phyloP scores from a whole-genome alignment of 2,797 vertebrate species.

The Myripristis murdjan region DNA sequence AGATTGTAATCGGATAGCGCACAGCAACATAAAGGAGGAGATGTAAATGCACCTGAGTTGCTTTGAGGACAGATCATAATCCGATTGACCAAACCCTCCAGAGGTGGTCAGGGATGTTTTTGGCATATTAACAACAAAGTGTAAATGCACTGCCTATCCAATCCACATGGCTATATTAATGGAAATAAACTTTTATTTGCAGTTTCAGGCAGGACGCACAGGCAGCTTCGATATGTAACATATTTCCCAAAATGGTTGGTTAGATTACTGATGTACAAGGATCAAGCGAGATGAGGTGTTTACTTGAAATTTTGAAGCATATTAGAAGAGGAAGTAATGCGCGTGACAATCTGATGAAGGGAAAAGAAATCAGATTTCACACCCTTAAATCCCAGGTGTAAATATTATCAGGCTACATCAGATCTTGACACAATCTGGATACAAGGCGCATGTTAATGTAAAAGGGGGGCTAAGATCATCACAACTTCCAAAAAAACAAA shows the following conservation, averaged over 20 bases:
- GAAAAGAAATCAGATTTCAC: constrained; percentile 20
- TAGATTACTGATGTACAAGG: too few relatives aligned
- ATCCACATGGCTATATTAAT: too few relatives aligned
- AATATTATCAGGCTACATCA: constrained; percentile 11
- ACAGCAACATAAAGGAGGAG: constrained; percentile 5
- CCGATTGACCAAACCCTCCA: constrained; percentile 1
- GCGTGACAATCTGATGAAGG: constrained; percentile 36
- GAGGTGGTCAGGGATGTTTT: constrained; percentile 4
- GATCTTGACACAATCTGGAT: constrained; percentile 24
- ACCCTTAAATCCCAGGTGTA: constrained; percentile 22
- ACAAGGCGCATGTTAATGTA: constrained; percentile 22
- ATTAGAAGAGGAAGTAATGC: too few relatives aligned
- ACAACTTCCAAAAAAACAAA: constrained; percentile 37
- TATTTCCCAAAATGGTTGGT: too few relatives aligned
- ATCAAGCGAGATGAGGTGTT: too few relatives aligned
- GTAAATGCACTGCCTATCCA: neutral
- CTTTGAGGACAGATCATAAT: constrained; percentile 6
- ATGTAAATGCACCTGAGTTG: neutral
- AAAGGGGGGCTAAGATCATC: constrained; percentile 14
- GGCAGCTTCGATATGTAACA: too few relatives aligned
- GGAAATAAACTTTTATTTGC: too few relatives aligned
- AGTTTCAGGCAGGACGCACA: too few relatives aligned
- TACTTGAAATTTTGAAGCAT: too few relatives aligned
- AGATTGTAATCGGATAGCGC: constrained; percentile 21
- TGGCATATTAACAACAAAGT: neutral